Base-by-base conservation (phyloP, 2,797 vertebrate genomes). In the Hyperoplus lanceolatus region DNA sequence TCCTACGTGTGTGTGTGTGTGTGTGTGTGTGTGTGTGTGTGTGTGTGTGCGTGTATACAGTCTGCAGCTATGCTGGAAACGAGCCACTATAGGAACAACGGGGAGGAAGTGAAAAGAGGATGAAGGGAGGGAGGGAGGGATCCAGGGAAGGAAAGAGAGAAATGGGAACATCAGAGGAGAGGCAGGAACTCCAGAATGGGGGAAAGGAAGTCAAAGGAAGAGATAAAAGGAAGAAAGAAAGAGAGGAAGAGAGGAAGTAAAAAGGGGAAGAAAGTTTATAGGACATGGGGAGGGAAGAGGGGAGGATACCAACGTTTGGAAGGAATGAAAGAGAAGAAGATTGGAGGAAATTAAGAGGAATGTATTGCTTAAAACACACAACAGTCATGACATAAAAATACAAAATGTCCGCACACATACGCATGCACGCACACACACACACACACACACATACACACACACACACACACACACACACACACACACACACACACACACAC, bases 31-130 rank as follows among this genome's bases (percentile, higher is more conserved):
- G 29, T 59, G 16, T 60, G 51, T 59, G 11, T 56, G 13, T 51
- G 69, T 53, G 56, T 29, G 29, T 42, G 65, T 48, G 58, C 42
- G 29, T 46, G 14, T 6, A 6, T 42, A 54, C n/a, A 39, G 6
- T 81, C 73, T 82, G 53, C 71, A 75, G 45, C 58, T 70, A 58
- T 51, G 64, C 70, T 56, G 65, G 77, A 66, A 71, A 70, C 42
- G 67, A 67, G 73, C 65, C 16, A 8, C 59, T 77, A 69, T 61
- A 70, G 61, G 58, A 79, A 57, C 71, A 70, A 59, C 39, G 16
- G 48, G 54, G 11, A 56, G 18, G 63, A 65, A 55, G 43, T 36
- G 16, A 54, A 77, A 46, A 15, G 65, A 70, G 60, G 16, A 55
- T 2, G 46, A 41, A 15, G 15, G 58, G 10, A 55, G 14, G 38